Base-by-base conservation (phyloP, 2,797 vertebrate species). In the Acanthornis magna region DNA sequence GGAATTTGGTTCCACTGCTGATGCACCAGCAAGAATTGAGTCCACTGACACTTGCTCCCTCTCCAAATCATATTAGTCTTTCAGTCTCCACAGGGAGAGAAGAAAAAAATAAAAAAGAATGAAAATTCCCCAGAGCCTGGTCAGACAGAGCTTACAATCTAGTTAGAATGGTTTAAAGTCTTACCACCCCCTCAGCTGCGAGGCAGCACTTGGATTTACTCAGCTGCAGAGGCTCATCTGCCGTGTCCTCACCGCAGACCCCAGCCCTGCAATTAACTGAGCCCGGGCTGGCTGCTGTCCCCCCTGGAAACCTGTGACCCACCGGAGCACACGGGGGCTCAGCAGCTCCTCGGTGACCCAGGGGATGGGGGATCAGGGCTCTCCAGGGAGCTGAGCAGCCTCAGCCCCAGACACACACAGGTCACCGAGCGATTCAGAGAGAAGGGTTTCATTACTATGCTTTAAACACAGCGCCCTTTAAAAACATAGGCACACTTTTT, bases 401-500 rank as follows among this genome's bases (percentile, higher is more conserved):
- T 20, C 77, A 93, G 60, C 60, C 66, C 85, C 83, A 63, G 81
- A 67, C 67, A 60, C 25, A 85, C 32, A 61, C 70, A 76, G 83
- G 91, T 84, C 93, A 78, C 58, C 0, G 0, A 75, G 62, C 89
- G 84, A n/a, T 65, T 88, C 79, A 55, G 60, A 36, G 34, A 65
- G 71, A 74, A 82, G 34, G 83, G 23, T 82, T 90, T 96, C 84
- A 94, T 93, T 91, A 76, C n/a, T 63, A n/a, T 42, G 85, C 83
- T 63, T 91, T 93, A 93, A 90, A 86, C 3, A 5, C 43, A 23
- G 25, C 34, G 47, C 40, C 72, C 85, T 88, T 82, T 90, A 87
- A 95, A 95, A 96, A 85, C 30, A 74, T 42, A 63, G 73, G 74
- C 74, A 74, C 12, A 43, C 77, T 94, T 95, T 95, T 94, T 96